Percentiles rank a stretch among this genome's conserved stretches.
These are phyloP conservation scores for Sclerodermus sp. DNA, from an alignment of 2,888 invertebrate species.

Conservation along the genomic window DNA sequence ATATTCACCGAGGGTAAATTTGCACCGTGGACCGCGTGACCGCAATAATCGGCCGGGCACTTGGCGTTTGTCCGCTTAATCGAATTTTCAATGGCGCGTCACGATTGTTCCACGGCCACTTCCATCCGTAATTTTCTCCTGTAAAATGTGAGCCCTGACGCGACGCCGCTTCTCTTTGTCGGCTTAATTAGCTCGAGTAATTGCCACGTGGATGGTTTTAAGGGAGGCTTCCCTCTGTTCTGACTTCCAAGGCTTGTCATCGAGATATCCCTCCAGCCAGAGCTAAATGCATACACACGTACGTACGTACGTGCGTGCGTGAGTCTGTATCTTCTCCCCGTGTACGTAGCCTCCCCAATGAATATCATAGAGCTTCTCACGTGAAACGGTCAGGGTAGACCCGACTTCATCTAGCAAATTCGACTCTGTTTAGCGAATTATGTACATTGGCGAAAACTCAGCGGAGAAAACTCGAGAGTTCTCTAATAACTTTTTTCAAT, in stretches of 20 bases:
- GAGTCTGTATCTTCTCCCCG: background rate
- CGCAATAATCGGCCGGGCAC: background rate
- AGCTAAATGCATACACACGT: too few species aligned
- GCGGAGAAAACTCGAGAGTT: too few species aligned
- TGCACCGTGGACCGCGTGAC: background rate
- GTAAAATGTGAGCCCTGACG: background rate
- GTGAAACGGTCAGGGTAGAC: too few species aligned
- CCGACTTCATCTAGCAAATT: too few species aligned
- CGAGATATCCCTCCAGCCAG: too few species aligned
- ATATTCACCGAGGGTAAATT: background rate
- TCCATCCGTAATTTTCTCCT: background rate
- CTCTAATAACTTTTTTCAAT: too few species aligned
- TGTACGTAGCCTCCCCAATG: background rate
- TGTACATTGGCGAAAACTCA: too few species aligned
- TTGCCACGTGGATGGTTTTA: background rate
- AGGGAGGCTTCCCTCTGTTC: background rate
- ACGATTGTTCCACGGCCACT: background rate
- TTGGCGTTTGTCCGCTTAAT: background rate
- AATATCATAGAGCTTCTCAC: background rate
- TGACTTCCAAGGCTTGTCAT: too few species aligned
- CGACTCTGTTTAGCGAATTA: too few species aligned
- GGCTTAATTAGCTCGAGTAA: background rate
- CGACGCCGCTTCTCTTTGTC: background rate
- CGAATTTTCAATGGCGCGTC: background rate
- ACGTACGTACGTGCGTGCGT: background rate